These are phyloP conservation scores for Bradypodion ventrale DNA, from an alignment of 2,797 vertebrate genomes.

Conservation along the genomic window DNA sequence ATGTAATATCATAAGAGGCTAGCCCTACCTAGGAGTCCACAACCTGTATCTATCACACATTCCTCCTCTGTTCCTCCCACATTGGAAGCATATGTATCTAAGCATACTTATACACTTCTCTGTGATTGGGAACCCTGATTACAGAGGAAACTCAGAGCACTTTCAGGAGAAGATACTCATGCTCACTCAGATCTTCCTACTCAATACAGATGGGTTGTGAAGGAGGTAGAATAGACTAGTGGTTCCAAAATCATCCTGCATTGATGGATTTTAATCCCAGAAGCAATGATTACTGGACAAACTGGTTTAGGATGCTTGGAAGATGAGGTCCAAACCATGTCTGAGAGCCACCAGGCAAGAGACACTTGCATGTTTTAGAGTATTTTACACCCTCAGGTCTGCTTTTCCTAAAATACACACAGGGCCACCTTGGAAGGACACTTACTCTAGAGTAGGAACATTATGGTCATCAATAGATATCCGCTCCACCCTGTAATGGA, in stretches of 20 bases:
- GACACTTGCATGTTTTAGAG: not conserved
- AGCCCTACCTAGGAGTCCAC: not conserved
- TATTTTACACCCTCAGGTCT: not conserved
- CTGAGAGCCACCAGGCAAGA: too few species aligned
- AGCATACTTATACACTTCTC: not conserved
- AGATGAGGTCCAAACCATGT: not conserved
- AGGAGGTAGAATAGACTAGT: not conserved
- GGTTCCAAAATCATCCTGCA: not conserved
- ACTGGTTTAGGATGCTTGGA: too few species aligned
- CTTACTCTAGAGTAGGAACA: conserved; percentile 89
- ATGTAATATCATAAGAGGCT: not conserved
- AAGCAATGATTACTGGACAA: too few species aligned
- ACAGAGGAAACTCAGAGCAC: not conserved
- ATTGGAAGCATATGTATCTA: not conserved
- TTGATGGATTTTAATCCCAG: too few species aligned
- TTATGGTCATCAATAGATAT: conserved; percentile 96
- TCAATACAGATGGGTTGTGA: not conserved
- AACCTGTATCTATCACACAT: not conserved
- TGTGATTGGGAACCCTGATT: not conserved
- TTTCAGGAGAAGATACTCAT: not conserved
- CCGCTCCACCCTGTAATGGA: conserved; percentile 89
- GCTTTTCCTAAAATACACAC: not conserved
- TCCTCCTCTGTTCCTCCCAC: not conserved
- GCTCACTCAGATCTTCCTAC: not conserved
- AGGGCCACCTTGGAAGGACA: conserved; percentile 24